These are phyloP conservation scores for Mormyrops attenuatus DNA, from an alignment of 2,797 vertebrate genomes.

Conservation along the genomic window DNA sequence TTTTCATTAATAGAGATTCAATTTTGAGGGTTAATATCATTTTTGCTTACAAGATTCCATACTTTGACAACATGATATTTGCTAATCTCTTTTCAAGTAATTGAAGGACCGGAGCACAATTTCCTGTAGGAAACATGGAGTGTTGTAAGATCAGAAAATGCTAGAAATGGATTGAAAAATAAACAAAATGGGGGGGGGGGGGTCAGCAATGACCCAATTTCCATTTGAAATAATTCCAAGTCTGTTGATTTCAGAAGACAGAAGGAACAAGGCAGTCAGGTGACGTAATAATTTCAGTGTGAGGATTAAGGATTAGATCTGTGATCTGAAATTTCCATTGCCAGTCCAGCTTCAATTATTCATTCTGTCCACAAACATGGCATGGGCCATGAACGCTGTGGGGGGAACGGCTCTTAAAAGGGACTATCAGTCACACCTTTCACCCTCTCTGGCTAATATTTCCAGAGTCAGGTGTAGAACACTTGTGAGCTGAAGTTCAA, in stretches of 20 bases:
- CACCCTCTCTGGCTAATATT: neutral
- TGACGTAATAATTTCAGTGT: neutral
- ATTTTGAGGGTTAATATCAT: neutral
- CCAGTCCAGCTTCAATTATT: constrained; percentile 20
- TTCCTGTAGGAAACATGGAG: neutral
- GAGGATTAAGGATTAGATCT: neutral
- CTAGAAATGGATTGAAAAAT: neutral
- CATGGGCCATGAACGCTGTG: neutral
- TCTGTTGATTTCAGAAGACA: neutral
- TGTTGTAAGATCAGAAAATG: neutral
- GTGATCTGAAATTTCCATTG: constrained; percentile 7
- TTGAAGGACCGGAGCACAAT: neutral
- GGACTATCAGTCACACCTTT: neutral
- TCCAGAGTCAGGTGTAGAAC: neutral
- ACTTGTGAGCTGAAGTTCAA: constrained; percentile 13
- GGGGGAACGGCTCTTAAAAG: neutral
- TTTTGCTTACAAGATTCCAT: neutral
- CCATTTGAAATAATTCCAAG: neutral
- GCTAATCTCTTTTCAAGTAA: neutral
- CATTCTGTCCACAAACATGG: constrained; percentile 16
- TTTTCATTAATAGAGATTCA: neutral
- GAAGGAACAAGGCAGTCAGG: neutral
- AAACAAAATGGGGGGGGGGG: neutral
- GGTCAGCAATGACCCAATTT: neutral
- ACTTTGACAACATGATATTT: neutral